Conservation (phyloP, 2,888 invertebrate genomes). For the Cataglyphis altisquamis region DNA sequence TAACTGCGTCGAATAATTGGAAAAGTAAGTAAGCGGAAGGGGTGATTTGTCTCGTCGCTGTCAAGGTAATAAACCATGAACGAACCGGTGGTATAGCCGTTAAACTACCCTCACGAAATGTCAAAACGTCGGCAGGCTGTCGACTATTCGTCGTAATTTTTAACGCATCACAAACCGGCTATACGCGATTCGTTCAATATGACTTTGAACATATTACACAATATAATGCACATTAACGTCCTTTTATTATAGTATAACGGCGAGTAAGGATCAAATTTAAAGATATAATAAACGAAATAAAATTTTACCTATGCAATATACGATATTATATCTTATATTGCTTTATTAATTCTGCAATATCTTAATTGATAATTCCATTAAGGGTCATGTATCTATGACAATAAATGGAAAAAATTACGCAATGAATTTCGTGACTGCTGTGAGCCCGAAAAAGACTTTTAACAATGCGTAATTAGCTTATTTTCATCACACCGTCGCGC, state of each 20-base stretch:
- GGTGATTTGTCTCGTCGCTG: background rate
- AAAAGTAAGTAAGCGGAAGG: constrained; percentile 59
- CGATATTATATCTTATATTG: background rate
- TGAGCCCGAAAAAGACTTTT: constrained; percentile 2
- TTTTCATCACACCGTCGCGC: constrained; percentile 27
- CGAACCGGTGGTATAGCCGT: background rate
- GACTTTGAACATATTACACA: constrained; percentile 2
- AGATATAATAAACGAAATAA: background rate
- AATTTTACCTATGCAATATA: background rate
- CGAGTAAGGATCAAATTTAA: background rate
- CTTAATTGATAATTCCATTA: constrained; percentile 5
- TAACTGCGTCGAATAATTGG: constrained; percentile 93
- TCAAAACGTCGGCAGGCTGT: constrained; percentile 30
- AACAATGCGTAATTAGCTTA: constrained; percentile 50
- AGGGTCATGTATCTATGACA: background rate
- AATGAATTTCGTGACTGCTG: constrained; percentile 9
- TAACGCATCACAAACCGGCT: constrained; percentile 22
- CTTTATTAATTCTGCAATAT: background rate
- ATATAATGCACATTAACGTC: background rate
- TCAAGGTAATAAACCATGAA: constrained; percentile 37
- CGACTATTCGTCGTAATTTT: constrained; percentile 40
- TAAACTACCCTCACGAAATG: constrained; percentile 37
- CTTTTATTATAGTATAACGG: background rate
- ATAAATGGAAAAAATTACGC: background rate
- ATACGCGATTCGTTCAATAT: background rate